A percentile compares a stretch with the other conserved stretches of the same genome.
Conservation (phyloP, 2,888 invertebrate species). For the Perithous albicinctus region DNA sequence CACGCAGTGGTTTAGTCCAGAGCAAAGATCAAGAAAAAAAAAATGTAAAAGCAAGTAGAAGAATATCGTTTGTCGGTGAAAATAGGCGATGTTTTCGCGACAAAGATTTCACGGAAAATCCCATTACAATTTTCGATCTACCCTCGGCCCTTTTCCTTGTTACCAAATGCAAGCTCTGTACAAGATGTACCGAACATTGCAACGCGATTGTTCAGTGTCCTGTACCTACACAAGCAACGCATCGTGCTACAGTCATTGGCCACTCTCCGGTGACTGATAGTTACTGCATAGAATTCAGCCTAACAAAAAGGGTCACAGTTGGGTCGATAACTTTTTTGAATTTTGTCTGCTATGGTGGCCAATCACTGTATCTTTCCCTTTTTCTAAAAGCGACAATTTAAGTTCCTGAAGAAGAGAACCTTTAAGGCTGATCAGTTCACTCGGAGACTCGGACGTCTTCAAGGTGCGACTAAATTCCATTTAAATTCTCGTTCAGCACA, state of each 20-base stretch:
- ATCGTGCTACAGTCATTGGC: neutral
- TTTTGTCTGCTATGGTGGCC: neutral
- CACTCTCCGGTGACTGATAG: neutral
- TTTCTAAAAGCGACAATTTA: no score
- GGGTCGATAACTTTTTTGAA: neutral
- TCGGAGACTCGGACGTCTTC: constrained; percentile 70
- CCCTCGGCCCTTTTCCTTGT: constrained; percentile 22
- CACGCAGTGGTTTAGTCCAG: neutral
- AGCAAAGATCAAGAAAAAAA: neutral
- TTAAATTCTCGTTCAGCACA: constrained; percentile 76
- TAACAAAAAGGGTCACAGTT: neutral
- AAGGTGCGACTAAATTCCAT: constrained; percentile 75
- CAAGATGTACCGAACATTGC: constrained; percentile 7
- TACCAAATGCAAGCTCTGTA: neutral
- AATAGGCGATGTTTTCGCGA: constrained; percentile 72
- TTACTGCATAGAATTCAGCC: neutral
- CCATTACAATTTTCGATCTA: constrained; percentile 45
- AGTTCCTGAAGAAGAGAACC: neutral
- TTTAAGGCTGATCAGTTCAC: constrained; percentile 64
- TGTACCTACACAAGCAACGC: neutral
- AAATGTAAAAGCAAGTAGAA: neutral
- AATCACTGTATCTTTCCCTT: neutral
- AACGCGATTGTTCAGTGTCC: constrained; percentile 5
- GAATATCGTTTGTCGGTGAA: constrained; percentile 9
- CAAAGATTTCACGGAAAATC: constrained; percentile 77